Base-by-base conservation (phyloP, 1,140 invertebrate species). In the Notospermus geniculatus region DNA sequence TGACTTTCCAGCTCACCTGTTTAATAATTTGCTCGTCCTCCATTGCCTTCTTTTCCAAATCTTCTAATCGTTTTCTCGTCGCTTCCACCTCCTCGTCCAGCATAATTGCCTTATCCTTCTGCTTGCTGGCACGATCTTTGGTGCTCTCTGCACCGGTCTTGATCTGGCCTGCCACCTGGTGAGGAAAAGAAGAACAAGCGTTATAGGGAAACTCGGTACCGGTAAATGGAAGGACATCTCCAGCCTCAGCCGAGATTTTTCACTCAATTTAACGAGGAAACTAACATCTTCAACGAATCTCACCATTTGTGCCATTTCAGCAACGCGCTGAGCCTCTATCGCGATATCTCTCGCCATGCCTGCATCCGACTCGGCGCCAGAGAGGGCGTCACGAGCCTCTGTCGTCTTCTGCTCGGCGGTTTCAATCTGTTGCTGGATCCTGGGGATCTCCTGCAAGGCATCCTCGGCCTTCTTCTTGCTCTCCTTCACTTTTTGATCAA, bases 401-500 rank as follows among this genome's bases (percentile, higher is more conserved):
- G 66, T 29, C 0, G 86, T 87, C 68, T 85, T 85, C 32, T 85
- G 80, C 64, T 85, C 84, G 1, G 90, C 89, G 66, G 87, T 84
- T 13, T 79, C 67, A 46, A 91, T 90, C 30, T 87, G 81, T 36
- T 78, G 62, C 68, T 86, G 78, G 59, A 90, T 90, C 57, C 84
- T 77, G 2, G 82, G 74, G 23, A 90, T 85, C 54, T 83, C 79
- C 57, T 82, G 67, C 36, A 95, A 74, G 15, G 92, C 88, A 50
- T 87, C 80, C 39, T 88, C 81, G 0, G 92, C 91, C 62, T 85
- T 85, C 7, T 82, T 80, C 50, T 88, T 88, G 60, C 90, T 93
- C 46, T 88, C 87, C 67, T 91, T 86, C 1, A 97, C 92, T 80
- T 93, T 86, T 45, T 89, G 86, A 75, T 96, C 92, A 83, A 97